These are phyloP conservation scores for Laothoe populi DNA, from an alignment of 2,888 invertebrate species.

Conservation along the genomic window DNA sequence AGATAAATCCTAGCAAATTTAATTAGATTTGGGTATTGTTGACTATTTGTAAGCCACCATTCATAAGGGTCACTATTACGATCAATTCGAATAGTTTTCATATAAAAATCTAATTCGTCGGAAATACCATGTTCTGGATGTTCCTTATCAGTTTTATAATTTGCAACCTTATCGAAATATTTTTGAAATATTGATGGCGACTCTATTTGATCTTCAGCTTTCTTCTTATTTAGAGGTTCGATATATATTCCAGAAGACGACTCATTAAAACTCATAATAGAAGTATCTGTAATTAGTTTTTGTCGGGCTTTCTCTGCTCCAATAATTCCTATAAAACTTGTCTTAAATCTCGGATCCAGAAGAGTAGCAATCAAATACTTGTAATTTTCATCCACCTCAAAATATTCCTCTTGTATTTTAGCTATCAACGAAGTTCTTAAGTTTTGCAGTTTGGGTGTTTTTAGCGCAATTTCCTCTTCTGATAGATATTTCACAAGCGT, in stretches of 20 bases:
- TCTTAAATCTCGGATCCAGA: slow-evolving; percentile 25
- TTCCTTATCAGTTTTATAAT: background rate
- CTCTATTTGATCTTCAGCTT: background rate
- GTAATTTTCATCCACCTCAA: slow-evolving; percentile 24
- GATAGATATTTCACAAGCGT: slow-evolving; percentile 27
- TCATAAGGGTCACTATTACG: background rate
- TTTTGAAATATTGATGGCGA: background rate
- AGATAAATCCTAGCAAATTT: slow-evolving; percentile 12
- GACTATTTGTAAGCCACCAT: background rate
- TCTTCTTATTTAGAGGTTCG: slow-evolving; percentile 4
- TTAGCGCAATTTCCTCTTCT: background rate
- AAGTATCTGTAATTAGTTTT: slow-evolving; percentile 18
- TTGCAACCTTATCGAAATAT: slow-evolving; percentile 9
- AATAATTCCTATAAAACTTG: background rate
- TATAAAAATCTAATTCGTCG: background rate
- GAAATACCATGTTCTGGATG: background rate
- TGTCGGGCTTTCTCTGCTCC: slow-evolving; percentile 15
- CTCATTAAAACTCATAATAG: slow-evolving; percentile 11
- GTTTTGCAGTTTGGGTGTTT: slow-evolving; percentile 17
- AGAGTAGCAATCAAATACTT: slow-evolving; percentile 26
- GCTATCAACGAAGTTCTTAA: slow-evolving; percentile 27
- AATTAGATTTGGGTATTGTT: slow-evolving; percentile 1
- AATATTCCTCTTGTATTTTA: slow-evolving; percentile 19
- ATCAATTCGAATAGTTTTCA: slow-evolving; percentile 11
- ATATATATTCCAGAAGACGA: background rate